Percentiles rank a stretch among this genome's conserved stretches.
Conservation (phyloP, 2,797 vertebrate genomes). For the Sebastes flavidus region DNA sequence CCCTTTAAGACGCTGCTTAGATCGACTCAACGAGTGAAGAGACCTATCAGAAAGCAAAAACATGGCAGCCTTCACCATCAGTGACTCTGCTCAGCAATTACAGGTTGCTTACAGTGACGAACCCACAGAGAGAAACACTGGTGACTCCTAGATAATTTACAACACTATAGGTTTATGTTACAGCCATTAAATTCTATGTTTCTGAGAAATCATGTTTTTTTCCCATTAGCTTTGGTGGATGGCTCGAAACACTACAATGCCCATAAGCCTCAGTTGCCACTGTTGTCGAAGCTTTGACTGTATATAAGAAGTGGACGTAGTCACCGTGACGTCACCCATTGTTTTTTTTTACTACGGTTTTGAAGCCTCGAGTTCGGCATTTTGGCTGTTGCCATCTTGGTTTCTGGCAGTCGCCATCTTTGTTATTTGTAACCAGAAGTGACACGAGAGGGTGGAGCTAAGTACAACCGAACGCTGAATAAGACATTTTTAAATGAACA, state of each 20-base stretch:
- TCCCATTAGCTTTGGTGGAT: neutral
- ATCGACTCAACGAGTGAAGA: neutral
- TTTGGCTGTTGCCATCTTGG: too few species aligned
- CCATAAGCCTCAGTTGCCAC: neutral
- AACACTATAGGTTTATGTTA: neutral
- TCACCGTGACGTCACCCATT: too few species aligned
- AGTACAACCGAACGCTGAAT: accelerated
- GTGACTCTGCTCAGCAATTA: neutral
- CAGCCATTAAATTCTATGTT: neutral
- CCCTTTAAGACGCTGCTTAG: neutral
- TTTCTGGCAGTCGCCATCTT: too few species aligned
- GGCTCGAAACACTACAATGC: neutral
- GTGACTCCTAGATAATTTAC: neutral
- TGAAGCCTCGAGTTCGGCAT: too few species aligned
- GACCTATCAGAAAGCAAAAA: neutral
- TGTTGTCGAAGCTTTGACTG: too few species aligned
- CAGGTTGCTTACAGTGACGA: neutral
- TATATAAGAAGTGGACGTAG: too few species aligned
- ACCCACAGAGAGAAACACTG: neutral
- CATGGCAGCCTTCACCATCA: neutral
- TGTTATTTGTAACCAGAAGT: too few species aligned
- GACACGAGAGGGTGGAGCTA: too few species aligned
- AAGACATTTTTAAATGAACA: too few species aligned
- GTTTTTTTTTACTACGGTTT: too few species aligned
- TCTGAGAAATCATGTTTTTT: neutral